Evolutionary conservation across 1,140 invertebrate species (phyloP), one percentile per base, ranked within the genome.

Genomic region (Cheumatopsyche charites): DNA sequence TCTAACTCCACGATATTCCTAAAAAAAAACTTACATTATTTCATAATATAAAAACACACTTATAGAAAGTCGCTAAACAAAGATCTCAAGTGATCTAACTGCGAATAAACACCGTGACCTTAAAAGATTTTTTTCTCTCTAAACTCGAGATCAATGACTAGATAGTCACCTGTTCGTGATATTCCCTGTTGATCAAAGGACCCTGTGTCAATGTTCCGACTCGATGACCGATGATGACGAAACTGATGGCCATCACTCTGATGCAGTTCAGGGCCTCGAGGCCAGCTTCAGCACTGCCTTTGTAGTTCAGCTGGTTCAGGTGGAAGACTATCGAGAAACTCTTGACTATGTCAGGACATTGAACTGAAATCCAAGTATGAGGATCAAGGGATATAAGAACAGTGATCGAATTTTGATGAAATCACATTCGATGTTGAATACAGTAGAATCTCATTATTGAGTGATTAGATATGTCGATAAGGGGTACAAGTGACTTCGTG

Each of bases 211-310:
- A 78, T 6, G 84, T 83, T 3, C 84, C 85, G 36, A 83, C 81
- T 41, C 85, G 80, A 78, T 87, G 87, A 62, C 82, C 83, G 41
- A 83, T 76, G 1, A 85, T 83, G 7, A 87, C 80, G 12, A 85
- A 77, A 72, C 82, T 81, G 62, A 88, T 87, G 1, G 82, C 80
- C 13, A 87, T 72, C 17, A 84, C 85, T 26, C 84, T 79, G 11
- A 87, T 79, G 0, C 87, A 86, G 74, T 87, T 86, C 0, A 87
- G 70, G 1, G 85, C 78, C 52, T 81, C 79, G 2, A 85, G 66
- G 0, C 82, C 82, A 12, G 78, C 75, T 71, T 85, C 36, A 63
- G 12, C 15, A 17, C 62, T 45, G 13, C 49, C 55, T 13, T 62
- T 55, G n/a, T 55, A 12, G n/a, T 58, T 71, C 15, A 52, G 52